These are phyloP conservation scores for Chlorodrepanis virens DNA, from an alignment of 2,113 vertebrate species.

Conservation along the genomic window DNA sequence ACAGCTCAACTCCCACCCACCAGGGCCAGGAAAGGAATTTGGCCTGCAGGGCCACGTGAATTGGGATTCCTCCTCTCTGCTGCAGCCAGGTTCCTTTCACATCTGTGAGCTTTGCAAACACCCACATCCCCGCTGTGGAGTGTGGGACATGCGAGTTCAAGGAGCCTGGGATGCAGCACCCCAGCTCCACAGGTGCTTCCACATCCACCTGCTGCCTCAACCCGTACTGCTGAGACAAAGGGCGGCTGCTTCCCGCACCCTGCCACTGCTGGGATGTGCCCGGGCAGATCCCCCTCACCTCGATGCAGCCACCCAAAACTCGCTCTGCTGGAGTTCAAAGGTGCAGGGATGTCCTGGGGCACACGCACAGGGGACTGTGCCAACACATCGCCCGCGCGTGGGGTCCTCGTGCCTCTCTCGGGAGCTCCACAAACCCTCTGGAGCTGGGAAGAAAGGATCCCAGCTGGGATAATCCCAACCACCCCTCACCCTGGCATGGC, in stretches of 20 bases:
- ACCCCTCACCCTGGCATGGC: rapidly evolving
- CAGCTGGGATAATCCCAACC: not conserved
- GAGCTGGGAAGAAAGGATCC: not conserved
- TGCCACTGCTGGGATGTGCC: not conserved
- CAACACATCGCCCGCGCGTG: rapidly evolving
- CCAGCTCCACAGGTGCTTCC: not conserved
- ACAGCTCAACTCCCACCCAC: rapidly evolving
- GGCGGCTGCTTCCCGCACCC: not conserved
- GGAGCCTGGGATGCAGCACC: rapidly evolving
- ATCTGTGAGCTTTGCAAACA: not conserved
- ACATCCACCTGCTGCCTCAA: not conserved
- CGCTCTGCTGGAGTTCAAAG: not conserved
- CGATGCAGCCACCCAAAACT: not conserved
- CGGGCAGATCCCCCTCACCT: not conserved
- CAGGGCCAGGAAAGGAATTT: not conserved
- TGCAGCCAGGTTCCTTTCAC: not conserved
- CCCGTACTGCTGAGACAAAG: rapidly evolving
- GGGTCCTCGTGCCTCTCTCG: not conserved
- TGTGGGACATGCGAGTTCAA: not conserved
- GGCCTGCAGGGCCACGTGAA: not conserved
- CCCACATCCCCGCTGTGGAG: not conserved
- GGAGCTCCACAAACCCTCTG: not conserved
- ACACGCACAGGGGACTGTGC: not conserved
- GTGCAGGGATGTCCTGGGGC: not conserved
- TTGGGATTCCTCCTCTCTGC: not conserved